Evolutionary conservation across 2,888 invertebrate genomes (phyloP).

Genomic region (Dichetophora obliterata): DNA sequence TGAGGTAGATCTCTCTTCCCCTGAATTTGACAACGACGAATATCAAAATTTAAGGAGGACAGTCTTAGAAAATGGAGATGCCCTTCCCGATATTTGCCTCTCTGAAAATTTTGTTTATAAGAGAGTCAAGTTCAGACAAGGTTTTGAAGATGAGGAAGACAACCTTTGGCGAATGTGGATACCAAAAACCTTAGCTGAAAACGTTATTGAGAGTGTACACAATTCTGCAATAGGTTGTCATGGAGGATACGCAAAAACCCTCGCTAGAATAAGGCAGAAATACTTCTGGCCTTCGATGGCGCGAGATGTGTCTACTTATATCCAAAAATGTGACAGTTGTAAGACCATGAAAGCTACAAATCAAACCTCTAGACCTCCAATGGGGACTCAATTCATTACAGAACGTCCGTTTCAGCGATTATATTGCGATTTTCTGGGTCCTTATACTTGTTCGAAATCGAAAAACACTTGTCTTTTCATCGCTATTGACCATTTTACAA

Average conservation of each 20-base stretch:
- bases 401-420: constrained; percentile 25
- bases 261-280: neutral
- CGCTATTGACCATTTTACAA: neutral
- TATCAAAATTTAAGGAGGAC: neutral
- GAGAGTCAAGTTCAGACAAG: constrained; percentile 6
- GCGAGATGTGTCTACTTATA: neutral
- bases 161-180: constrained; percentile 24
- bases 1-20: neutral
- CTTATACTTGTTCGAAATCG: neutral
- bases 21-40: no score
- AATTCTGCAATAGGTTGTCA: neutral
- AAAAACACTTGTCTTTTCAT: neutral
- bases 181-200: neutral
- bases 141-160: constrained; percentile 22
- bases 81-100: neutral
- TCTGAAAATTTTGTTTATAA: constrained; percentile 4
- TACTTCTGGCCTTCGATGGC: no score
- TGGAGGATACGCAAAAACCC: neutral
- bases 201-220: neutral
- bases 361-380: neutral
- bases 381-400: neutral
- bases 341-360: neutral
- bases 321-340: neutral
- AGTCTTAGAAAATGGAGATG: neutral
- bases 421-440: constrained; percentile 14